phyloP scores from a whole-genome alignment of 2,888 invertebrate genomes.

The Ornithoptera alexandrae region DNA sequence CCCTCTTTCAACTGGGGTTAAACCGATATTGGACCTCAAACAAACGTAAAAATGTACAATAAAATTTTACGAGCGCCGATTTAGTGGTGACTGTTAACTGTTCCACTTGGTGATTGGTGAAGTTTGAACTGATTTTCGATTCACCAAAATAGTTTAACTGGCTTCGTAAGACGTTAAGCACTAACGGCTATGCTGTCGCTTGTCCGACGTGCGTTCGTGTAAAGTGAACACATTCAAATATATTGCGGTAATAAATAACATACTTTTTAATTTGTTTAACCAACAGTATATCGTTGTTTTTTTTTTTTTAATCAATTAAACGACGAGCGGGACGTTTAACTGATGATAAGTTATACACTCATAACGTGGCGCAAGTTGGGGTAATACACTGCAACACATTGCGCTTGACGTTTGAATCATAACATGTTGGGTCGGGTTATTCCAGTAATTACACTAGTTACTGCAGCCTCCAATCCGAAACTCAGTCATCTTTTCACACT shows the following conservation, averaged over 20 bases:
- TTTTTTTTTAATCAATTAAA: neutral
- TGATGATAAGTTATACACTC: no score
- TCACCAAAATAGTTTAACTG: slow-evolving; percentile 25
- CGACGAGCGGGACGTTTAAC: no score
- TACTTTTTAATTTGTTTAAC: slow-evolving; percentile 14
- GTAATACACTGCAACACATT: no score
- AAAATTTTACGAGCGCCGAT: slow-evolving; percentile 68
- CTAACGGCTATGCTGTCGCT: neutral
- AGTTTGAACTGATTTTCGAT: slow-evolving; percentile 30
- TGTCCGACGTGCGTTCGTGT: slow-evolving; percentile 1
- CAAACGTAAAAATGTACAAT: slow-evolving; percentile 75
- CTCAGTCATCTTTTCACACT: no score
- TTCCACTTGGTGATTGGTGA: slow-evolving; percentile 39
- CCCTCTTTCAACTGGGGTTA: slow-evolving; percentile 50
- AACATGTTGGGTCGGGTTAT: no score
- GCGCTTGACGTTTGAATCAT: no score
- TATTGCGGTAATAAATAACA: slow-evolving; percentile 11
- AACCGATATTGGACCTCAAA: slow-evolving; percentile 69
- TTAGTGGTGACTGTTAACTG: slow-evolving; percentile 62
- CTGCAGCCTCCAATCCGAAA: no score
- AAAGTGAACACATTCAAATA: slow-evolving; percentile 5
- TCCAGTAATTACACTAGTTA: no score
- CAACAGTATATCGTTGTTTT: neutral
- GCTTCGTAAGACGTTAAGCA: neutral
- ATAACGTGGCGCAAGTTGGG: no score